A percentile compares a stretch with the other conserved stretches of the same genome.
Conservation (phyloP, 2,113 vertebrate genomes). For the Progne subis region DNA sequence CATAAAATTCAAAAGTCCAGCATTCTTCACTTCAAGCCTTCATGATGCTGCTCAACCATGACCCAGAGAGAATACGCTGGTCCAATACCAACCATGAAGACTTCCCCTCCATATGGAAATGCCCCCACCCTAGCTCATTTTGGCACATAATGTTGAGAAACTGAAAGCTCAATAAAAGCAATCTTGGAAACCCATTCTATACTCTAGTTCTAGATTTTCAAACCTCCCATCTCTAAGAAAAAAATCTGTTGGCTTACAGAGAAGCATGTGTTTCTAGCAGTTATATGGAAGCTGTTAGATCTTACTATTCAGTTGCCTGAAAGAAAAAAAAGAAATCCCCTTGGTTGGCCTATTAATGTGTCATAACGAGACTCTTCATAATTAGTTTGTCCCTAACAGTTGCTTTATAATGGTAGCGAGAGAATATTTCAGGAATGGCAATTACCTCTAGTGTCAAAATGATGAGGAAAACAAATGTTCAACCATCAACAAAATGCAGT, state of each 20-base stretch:
- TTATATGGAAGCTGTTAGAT: neutral
- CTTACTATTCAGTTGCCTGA: conserved; percentile 46
- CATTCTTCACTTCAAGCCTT: neutral
- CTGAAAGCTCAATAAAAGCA: neutral
- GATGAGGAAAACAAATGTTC: conserved; percentile 68
- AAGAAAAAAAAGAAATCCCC: conserved; percentile 57
- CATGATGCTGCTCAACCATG: neutral
- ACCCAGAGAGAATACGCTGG: neutral
- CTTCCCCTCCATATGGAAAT: neutral
- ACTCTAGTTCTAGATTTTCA: neutral
- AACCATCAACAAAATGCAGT: conserved; percentile 66
- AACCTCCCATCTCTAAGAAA: neutral
- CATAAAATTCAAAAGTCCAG: neutral
- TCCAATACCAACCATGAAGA: neutral
- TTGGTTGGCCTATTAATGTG: conserved; percentile 72
- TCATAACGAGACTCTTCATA: conserved; percentile 71
- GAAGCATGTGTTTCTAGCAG: neutral
- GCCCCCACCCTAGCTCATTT: neutral
- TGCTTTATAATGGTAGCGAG: conserved; percentile 52
- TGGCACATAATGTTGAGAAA: neutral
- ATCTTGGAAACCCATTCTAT: neutral
- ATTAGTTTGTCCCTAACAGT: conserved; percentile 78
- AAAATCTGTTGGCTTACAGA: neutral
- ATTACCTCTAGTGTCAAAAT: conserved; percentile 71
- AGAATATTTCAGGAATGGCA: conserved; percentile 75